These are phyloP conservation scores for Dermatemys mawii DNA, from an alignment of 2,113 vertebrate genomes.

Conservation along the genomic window DNA sequence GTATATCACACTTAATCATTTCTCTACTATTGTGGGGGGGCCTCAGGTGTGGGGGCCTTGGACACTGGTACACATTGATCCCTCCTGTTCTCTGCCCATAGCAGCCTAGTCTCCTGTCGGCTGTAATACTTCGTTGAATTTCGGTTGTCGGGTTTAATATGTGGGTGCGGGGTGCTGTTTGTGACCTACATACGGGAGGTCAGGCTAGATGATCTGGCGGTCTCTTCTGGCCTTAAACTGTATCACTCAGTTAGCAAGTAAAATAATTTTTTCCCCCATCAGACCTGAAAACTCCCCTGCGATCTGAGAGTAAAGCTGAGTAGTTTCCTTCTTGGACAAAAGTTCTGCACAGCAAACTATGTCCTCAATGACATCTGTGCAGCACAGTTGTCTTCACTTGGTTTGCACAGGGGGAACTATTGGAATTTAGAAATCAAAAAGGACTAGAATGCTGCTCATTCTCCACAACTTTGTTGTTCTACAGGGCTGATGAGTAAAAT, in stretches of 20 bases:
- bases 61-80: neutral
- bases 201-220: neutral
- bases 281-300: accelerated
- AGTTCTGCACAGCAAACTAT: neutral
- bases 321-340: neutral
- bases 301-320: accelerated
- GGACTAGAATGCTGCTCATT: slow-evolving; percentile 25
- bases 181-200: neutral
- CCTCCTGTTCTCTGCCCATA: neutral
- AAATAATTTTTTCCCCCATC: neutral
- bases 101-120: neutral
- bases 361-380: accelerated
- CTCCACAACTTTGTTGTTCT: slow-evolving; percentile 11
- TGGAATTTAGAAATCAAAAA: neutral
- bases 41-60: too few species aligned
- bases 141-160: neutral
- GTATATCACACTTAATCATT: neutral
- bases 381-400: neutral
- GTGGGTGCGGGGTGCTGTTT: neutral
- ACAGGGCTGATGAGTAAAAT: slow-evolving; percentile 55
- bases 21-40: neutral
- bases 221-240: neutral
- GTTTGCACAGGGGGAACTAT: too few species aligned
- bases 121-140: neutral
- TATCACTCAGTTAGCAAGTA: neutral